Percentiles rank a stretch among this genome's conserved stretches.
Evolutionary conservation across 2,888 invertebrate species (phyloP).

Genomic region (Rapana venosa): DNA sequence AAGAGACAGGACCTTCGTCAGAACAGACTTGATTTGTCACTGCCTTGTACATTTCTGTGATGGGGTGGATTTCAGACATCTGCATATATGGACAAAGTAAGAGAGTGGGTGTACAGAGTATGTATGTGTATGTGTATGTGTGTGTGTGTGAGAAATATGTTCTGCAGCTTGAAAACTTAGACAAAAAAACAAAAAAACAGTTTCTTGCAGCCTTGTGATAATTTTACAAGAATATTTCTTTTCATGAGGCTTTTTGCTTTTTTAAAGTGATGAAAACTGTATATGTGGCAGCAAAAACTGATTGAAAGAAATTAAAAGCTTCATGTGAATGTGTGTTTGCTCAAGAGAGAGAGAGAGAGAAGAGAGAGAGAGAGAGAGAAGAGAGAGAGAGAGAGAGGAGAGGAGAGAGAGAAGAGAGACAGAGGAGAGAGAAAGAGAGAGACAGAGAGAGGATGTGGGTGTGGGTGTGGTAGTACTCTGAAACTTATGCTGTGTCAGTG

Average conservation of each 20-base stretch:
- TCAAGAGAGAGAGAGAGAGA: neutral
- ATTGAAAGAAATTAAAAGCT: too few species aligned
- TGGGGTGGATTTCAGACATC: neutral
- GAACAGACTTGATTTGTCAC: neutral
- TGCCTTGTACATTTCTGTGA: neutral
- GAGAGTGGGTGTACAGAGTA: neutral
- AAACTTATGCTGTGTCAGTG: too few species aligned
- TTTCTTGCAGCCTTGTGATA: neutral
- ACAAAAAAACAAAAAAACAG: neutral
- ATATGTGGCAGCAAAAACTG: neutral
- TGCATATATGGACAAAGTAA: neutral
- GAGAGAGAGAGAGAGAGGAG: too few species aligned
- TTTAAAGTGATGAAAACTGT: neutral
- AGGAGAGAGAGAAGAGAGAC: neutral
- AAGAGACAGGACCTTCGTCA: neutral
- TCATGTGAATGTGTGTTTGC: too few species aligned
- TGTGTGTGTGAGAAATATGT: neutral
- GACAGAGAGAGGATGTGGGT: too few species aligned
- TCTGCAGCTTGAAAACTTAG: neutral
- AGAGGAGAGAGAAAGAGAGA: neutral
- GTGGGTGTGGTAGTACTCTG: too few species aligned
- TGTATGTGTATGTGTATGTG: slow-evolving; percentile 14
- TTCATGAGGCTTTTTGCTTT: neutral
- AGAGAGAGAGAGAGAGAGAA: too few species aligned
- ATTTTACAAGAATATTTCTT: neutral